These are phyloP conservation scores for Dendroctonus valens DNA, from an alignment of 1,140 invertebrate genomes.

Conservation along the genomic window DNA sequence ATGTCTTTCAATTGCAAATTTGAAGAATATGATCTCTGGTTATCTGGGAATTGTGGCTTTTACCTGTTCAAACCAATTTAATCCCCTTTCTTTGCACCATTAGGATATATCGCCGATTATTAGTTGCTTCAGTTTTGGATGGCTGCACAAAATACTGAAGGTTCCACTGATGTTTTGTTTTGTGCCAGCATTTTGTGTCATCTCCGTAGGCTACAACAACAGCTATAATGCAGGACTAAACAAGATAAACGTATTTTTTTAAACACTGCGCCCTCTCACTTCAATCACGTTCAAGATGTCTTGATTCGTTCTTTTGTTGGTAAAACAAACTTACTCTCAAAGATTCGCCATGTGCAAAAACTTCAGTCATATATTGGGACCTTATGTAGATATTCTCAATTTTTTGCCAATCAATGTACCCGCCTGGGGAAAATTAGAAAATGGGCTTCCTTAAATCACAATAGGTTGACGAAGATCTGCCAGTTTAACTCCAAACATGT, in stretches of 20 bases:
- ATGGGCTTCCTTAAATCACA: constrained; percentile 97
- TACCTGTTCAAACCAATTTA: constrained; percentile 97
- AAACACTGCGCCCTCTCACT: not conserved
- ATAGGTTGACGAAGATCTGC: too few species aligned
- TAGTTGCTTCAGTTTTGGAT: constrained; percentile 83
- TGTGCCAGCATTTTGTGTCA: constrained; percentile 84
- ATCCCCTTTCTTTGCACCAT: constrained; percentile 82
- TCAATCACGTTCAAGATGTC: not conserved
- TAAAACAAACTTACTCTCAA: constrained; percentile 69
- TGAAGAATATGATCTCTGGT: not conserved
- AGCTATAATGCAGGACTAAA: constrained; percentile 88
- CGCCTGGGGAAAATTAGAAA: constrained; percentile 96
- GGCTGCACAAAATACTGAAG: constrained; percentile 83
- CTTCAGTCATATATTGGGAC: constrained; percentile 90
- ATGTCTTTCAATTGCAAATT: constrained; percentile 86
- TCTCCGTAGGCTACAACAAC: constrained; percentile 94
- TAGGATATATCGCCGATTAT: constrained; percentile 87
- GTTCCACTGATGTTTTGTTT: constrained; percentile 84
- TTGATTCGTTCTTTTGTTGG: too few species aligned
- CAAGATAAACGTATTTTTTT: constrained; percentile 30
- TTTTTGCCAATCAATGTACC: constrained; percentile 98
- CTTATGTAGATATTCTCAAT: constrained; percentile 96
- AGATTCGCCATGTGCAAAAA: constrained; percentile 96
- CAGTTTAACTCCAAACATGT: too few species aligned
- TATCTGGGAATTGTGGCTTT: constrained; percentile 24